phyloP scores from a whole-genome alignment of 2,888 invertebrate genomes.

The Temnothorax rugatulus region DNA sequence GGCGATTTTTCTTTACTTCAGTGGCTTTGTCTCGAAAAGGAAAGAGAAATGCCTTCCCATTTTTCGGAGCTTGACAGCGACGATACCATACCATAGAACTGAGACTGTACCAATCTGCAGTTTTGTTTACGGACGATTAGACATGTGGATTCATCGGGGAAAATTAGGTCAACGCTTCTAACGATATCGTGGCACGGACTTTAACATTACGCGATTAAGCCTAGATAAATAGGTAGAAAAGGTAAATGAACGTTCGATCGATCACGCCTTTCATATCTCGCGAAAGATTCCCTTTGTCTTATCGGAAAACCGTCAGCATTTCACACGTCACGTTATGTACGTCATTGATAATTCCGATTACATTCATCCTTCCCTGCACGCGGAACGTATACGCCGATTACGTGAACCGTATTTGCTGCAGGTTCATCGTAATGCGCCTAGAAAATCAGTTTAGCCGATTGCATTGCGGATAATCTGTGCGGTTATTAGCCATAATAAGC shows the following conservation, averaged over 20 bases:
- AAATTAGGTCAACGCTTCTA: slow-evolving; percentile 12
- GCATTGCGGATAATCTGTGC: slow-evolving; percentile 59
- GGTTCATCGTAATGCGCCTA: slow-evolving; percentile 24
- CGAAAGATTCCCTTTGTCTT: neutral
- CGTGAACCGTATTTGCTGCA: neutral
- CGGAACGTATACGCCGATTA: neutral
- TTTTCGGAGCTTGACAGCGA: neutral
- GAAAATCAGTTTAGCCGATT: slow-evolving; percentile 65
- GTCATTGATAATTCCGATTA: slow-evolving; percentile 18
- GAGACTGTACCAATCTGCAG: neutral
- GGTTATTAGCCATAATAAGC: slow-evolving; percentile 65
- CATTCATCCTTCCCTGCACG: neutral
- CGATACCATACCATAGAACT: neutral
- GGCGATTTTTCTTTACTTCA: too few relatives aligned
- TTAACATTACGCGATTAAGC: neutral
- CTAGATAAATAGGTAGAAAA: neutral
- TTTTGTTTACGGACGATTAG: neutral
- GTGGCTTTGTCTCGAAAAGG: neutral
- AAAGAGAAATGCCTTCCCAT: neutral
- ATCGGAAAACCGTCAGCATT: neutral
- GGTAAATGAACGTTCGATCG: neutral
- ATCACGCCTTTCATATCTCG: neutral
- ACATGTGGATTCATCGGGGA: neutral
- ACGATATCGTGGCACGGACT: neutral
- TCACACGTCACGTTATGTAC: neutral